phyloP scores from a whole-genome alignment of 2,113 vertebrate genomes.

The Cichladusa arquata region DNA sequence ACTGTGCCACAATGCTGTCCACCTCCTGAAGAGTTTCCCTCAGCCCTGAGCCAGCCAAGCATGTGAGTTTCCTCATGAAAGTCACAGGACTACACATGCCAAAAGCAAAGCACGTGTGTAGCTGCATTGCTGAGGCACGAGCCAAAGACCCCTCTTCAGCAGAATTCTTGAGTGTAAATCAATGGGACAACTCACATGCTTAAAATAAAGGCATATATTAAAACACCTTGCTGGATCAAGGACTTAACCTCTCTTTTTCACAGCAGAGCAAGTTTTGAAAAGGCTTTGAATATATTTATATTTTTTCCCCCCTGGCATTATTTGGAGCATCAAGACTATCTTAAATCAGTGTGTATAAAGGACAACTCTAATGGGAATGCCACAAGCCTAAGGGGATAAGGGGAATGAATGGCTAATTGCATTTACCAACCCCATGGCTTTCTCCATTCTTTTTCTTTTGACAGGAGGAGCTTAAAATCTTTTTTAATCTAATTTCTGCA shows the following conservation, averaged over 20 bases:
- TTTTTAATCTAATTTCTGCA: background rate
- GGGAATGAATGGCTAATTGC: background rate
- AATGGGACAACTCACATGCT: background rate
- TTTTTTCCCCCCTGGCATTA: background rate
- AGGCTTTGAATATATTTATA: background rate
- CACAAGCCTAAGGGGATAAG: background rate
- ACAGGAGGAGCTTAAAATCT: background rate
- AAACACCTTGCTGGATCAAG: constrained; percentile 2
- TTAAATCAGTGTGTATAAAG: background rate
- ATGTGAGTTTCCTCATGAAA: background rate
- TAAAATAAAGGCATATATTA: background rate
- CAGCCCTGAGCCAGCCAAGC: background rate
- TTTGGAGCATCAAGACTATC: background rate
- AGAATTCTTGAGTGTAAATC: background rate
- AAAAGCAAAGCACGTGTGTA: background rate
- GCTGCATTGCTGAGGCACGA: background rate
- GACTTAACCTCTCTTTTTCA: background rate
- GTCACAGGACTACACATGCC: background rate
- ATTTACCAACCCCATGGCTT: background rate
- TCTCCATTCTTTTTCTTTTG: background rate
- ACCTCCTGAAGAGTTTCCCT: background rate
- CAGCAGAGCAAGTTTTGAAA: background rate
- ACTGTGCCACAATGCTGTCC: accelerated
- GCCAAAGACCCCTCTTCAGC: background rate
- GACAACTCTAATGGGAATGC: background rate